These are phyloP conservation scores for Lithobates sylvaticus DNA, from an alignment of 2,797 vertebrate genomes.

Conservation along the genomic window DNA sequence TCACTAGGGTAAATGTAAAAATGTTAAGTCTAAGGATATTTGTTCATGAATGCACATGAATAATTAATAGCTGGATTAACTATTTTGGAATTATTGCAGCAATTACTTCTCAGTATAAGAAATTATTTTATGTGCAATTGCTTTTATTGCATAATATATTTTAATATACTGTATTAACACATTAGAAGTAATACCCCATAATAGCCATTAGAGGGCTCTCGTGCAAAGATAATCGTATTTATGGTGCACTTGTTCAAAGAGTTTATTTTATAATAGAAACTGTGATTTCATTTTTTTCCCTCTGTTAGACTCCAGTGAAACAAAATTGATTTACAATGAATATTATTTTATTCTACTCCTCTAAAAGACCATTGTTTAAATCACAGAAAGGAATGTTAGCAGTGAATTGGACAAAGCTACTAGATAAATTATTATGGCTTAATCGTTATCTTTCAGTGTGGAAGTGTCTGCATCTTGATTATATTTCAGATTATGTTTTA, in stretches of 20 bases:
- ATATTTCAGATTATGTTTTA: constrained; percentile 34
- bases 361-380: constrained; percentile 53
- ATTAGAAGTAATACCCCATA: background rate
- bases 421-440: constrained; percentile 30
- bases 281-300: constrained; percentile 28
- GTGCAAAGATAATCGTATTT: constrained; percentile 7
- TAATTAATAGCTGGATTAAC: constrained; percentile 2
- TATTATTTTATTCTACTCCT: constrained; percentile 53
- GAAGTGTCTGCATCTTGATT: constrained; percentile 27
- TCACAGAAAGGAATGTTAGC: constrained; percentile 26
- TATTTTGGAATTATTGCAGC: background rate
- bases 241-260: background rate
- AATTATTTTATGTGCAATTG: constrained; percentile 10
- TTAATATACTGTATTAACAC: background rate
- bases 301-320: constrained; percentile 48
- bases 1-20: background rate
- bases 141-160: background rate
- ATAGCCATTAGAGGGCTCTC: constrained; percentile 31
- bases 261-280: constrained; percentile 46
- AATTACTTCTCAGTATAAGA: constrained; percentile 17
- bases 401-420: constrained; percentile 28
- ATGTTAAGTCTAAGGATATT: background rate
- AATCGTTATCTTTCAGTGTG: constrained; percentile 33
- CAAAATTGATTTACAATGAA: constrained; percentile 58
- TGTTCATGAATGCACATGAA: constrained; percentile 13